A percentile compares a stretch with the other conserved stretches of the same genome.
phyloP scores from a whole-genome alignment of 1,140 invertebrate species.

The Olivierus martensii region DNA sequence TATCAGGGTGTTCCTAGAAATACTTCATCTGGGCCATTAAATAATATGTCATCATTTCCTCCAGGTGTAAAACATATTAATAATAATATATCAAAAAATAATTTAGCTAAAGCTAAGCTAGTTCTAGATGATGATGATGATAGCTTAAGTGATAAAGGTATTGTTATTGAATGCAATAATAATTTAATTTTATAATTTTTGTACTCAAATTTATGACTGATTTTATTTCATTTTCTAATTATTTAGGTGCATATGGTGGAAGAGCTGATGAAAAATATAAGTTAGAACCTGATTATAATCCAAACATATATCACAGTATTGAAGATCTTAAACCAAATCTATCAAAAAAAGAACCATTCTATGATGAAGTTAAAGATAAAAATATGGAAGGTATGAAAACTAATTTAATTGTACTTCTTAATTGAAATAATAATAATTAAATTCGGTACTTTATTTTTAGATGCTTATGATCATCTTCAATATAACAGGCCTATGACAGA shows the following conservation, averaged over 20 bases:
- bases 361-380: constrained; percentile 82
- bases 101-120: constrained; percentile 16
- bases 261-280: constrained; percentile 11
- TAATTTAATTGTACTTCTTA: neutral
- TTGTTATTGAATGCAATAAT: too few species aligned
- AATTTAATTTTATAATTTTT: neutral
- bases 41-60: constrained; percentile 28
- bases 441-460: neutral
- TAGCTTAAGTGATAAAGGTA: constrained; percentile 11
- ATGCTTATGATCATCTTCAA: constrained; percentile 67
- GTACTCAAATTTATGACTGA: neutral
- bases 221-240: neutral
- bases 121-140: constrained; percentile 13
- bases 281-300: constrained; percentile 16
- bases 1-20: constrained; percentile 46
- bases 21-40: constrained; percentile 40
- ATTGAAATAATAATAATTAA: neutral
- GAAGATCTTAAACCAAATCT: constrained; percentile 49
- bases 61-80: constrained; percentile 18
- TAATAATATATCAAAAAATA: constrained; percentile 15
- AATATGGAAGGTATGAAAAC: constrained; percentile 20
- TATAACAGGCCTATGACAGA: constrained; percentile 58
- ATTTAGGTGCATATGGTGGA: constrained; percentile 17
- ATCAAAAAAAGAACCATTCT: constrained; percentile 52
- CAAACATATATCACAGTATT: constrained; percentile 60